phyloP scores from a whole-genome alignment of 2,888 invertebrate genomes.

The Polyommatus icarus region DNA sequence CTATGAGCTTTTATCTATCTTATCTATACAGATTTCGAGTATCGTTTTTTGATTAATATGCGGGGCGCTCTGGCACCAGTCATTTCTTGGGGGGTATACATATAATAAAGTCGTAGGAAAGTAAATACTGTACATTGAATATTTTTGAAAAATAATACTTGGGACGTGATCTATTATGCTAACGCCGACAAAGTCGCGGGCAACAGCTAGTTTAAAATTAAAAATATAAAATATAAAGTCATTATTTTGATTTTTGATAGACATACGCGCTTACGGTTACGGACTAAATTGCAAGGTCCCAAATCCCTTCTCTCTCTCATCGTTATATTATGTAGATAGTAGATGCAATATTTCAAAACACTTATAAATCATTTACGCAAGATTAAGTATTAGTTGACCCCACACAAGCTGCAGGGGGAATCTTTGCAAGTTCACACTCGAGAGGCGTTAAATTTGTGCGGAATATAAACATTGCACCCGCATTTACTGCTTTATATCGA shows the following conservation, averaged over 20 bases:
- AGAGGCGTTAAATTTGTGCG: constrained; percentile 34
- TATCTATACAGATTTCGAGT: no score
- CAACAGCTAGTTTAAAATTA: no score
- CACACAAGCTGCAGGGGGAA: constrained; percentile 67
- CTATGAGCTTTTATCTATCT: no score
- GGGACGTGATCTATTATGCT: no score
- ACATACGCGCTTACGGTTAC: not conserved
- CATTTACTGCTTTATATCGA: not conserved
- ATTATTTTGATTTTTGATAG: not conserved
- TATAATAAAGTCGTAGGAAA: no score
- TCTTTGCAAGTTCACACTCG: constrained; percentile 53
- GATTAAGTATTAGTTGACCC: constrained; percentile 78
- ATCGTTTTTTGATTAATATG: no score
- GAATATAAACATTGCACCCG: constrained; percentile 5
- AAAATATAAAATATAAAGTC: no score
- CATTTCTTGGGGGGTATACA: no score
- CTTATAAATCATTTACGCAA: constrained; percentile 76
- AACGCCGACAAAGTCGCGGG: no score
- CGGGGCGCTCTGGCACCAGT: no score
- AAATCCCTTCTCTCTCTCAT: not conserved
- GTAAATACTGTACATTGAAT: no score
- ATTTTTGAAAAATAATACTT: no score
- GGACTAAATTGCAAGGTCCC: not conserved
- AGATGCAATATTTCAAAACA: constrained; percentile 60
- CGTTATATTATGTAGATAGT: constrained; percentile 28